Evolutionary conservation across 2,888 invertebrate genomes (phyloP).

Genomic region (Metopia argyrocephala): DNA sequence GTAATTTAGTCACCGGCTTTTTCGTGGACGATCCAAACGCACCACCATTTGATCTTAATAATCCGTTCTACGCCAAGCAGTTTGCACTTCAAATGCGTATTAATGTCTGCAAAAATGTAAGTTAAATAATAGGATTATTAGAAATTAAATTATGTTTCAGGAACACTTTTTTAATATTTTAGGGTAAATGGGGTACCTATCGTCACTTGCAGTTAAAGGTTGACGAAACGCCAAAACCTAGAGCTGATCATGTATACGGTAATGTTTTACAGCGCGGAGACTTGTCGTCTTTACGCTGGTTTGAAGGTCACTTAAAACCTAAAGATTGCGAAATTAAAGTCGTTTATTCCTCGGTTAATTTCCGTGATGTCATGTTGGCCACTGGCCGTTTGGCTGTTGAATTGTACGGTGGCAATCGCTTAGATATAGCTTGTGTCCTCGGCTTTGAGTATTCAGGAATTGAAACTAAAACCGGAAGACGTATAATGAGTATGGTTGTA

Average conservation of each 20-base stretch:
- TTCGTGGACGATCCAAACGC: constrained; percentile 82
- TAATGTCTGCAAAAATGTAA: constrained; percentile 83
- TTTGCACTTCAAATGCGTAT: constrained; percentile 86
- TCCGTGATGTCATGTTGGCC: constrained; percentile 94
- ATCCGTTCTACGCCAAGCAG: constrained; percentile 83
- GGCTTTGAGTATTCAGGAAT: constrained; percentile 84
- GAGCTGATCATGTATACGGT: constrained; percentile 85
- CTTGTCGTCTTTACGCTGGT: constrained; percentile 87
- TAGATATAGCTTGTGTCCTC: constrained; percentile 82
- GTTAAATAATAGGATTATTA: background rate
- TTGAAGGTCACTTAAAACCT: constrained; percentile 81
- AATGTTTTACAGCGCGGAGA: constrained; percentile 89
- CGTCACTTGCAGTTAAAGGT: constrained; percentile 83
- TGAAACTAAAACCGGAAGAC: constrained; percentile 79
- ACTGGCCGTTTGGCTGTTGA: constrained; percentile 91
- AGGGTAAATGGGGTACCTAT: constrained; percentile 83
- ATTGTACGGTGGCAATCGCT: constrained; percentile 83
- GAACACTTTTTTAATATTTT: constrained; percentile 6
- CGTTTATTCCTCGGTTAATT: constrained; percentile 88
- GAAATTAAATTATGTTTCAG: no score
- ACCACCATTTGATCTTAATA: constrained; percentile 82
- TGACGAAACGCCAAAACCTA: constrained; percentile 75
- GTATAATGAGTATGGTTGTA: constrained; percentile 81
- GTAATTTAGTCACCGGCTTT: constrained; percentile 81
- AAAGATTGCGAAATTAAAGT: constrained; percentile 80